phyloP scores from a whole-genome alignment of 2,113 vertebrate genomes.

The Periophthalmus modestus region DNA sequence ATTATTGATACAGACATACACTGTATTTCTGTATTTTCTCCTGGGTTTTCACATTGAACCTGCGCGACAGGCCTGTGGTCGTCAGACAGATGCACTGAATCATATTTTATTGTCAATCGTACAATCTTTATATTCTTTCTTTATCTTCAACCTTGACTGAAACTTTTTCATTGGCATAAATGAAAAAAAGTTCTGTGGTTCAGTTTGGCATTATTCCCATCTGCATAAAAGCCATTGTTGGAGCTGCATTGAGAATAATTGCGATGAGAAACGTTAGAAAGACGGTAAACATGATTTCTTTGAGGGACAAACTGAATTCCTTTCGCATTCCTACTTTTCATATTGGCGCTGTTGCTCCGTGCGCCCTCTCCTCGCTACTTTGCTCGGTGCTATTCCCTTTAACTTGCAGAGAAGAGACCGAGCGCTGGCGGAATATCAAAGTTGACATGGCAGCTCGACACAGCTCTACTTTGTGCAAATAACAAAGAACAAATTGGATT shows the following conservation, averaged over 20 bases:
- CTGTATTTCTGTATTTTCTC: too few species aligned
- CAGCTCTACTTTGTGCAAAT: conserved; percentile 1
- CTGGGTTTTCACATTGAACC: too few species aligned
- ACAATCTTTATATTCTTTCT: too few species aligned
- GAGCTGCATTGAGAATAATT: not conserved
- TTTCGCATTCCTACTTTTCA: conserved; percentile 1
- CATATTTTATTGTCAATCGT: too few species aligned
- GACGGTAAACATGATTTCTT: conserved; percentile 13
- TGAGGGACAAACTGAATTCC: conserved; percentile 28
- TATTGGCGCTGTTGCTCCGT: not conserved
- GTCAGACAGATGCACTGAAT: too few species aligned
- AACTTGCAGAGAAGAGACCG: conserved; percentile 7
- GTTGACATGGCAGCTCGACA: conserved; percentile 14
- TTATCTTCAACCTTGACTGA: not conserved
- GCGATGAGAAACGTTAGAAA: not conserved
- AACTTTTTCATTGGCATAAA: not conserved
- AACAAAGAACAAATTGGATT: conserved; percentile 26
- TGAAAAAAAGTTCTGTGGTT: conserved; percentile 11
- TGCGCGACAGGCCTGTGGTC: too few species aligned
- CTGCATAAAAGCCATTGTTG: not conserved
- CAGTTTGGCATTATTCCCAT: not conserved
- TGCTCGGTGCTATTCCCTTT: not conserved
- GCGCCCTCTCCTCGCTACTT: not conserved
- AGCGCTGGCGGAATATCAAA: conserved; percentile 4
- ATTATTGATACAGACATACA: too few species aligned